Percentiles rank a stretch among this genome's conserved stretches.
These are phyloP conservation scores for Schizothorax lantsangensis DNA, from an alignment of 2,797 vertebrate species.

Conservation along the genomic window DNA sequence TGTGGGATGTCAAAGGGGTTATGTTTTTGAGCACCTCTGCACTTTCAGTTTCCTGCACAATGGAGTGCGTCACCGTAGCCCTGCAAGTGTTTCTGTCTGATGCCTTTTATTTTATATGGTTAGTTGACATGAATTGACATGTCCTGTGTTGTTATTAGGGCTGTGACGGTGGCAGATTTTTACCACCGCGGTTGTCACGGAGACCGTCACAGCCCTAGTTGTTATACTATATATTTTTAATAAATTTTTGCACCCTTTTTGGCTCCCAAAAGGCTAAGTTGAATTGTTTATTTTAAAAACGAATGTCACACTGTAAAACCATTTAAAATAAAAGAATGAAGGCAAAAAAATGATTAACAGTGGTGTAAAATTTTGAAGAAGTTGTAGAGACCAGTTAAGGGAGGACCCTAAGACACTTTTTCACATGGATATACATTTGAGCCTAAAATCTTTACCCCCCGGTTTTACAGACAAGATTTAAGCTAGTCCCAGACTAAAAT, in stretches of 20 bases:
- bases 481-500: no score
- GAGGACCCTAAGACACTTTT: background rate
- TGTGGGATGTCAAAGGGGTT: slow-evolving; percentile 2
- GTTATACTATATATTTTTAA: no score
- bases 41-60: slow-evolving; percentile 12
- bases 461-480: no score
- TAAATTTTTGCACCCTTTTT: no score
- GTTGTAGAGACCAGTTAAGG: background rate
- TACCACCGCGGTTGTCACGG: no score
- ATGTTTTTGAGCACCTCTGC: background rate
- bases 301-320: background rate
- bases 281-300: background rate
- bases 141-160: no score
- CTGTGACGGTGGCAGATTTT: no score
- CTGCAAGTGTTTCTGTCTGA: background rate
- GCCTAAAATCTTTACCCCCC: background rate
- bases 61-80: background rate
- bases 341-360: background rate
- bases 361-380: background rate
- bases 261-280: background rate
- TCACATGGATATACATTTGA: background rate
- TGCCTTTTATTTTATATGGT: background rate
- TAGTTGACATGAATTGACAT: background rate
- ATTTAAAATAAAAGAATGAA: background rate
- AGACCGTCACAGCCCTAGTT: no score